Evolutionary conservation across 2,113 vertebrate genomes (phyloP).

Genomic region (Gymnogyps californianus): DNA sequence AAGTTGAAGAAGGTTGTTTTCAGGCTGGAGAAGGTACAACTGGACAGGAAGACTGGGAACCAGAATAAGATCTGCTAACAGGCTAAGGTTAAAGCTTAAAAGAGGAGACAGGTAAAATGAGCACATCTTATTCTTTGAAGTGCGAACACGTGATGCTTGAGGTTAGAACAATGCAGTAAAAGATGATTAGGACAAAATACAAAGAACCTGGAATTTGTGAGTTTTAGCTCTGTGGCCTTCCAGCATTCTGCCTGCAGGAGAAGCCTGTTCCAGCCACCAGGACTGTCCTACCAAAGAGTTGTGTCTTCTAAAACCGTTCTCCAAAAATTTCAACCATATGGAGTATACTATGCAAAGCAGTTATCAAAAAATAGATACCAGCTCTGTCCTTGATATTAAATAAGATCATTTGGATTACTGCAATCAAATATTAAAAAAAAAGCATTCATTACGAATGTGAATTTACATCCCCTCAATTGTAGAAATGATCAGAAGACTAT

Average conservation of each 20-base stretch:
- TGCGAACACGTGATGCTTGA: not conserved
- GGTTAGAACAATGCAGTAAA: not conserved
- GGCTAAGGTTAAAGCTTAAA: not conserved
- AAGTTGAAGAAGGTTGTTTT: not conserved
- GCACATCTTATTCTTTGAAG: not conserved
- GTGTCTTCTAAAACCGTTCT: not conserved
- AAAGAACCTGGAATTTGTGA: not conserved
- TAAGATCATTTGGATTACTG: conserved; percentile 48
- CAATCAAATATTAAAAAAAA: conserved; percentile 66
- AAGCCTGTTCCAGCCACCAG: not conserved
- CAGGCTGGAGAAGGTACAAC: not conserved
- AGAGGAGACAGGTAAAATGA: not conserved
- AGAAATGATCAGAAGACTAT: conserved; percentile 70
- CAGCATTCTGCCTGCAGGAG: not conserved
- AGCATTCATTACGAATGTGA: conserved; percentile 66
- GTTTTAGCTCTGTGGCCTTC: not conserved
- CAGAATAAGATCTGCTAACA: not conserved
- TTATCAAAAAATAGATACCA: conserved; percentile 63
- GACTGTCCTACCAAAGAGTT: not conserved
- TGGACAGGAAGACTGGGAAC: not conserved
- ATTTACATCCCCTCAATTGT: conserved; percentile 68
- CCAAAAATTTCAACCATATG: conserved; percentile 29
- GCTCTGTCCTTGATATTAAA: conserved; percentile 64
- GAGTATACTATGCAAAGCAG: conserved; percentile 59
- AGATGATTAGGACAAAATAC: not conserved